Percentiles rank a stretch among this genome's conserved stretches.
Conservation (phyloP, 2,888 invertebrate genomes). For the Callosobruchus maculatus region DNA sequence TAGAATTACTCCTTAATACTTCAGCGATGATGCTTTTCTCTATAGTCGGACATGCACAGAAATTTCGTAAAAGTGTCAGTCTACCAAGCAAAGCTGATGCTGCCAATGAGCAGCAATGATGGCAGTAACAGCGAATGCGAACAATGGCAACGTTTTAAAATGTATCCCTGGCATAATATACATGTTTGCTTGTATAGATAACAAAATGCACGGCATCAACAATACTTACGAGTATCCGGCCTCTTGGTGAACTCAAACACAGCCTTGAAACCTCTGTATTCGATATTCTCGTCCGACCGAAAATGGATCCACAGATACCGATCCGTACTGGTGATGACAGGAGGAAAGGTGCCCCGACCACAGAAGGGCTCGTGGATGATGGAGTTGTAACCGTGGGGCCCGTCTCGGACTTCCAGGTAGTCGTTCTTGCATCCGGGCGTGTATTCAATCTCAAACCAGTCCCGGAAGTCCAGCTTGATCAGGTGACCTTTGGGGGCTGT, state of each 20-base stretch:
- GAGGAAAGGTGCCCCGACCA: constrained; percentile 69
- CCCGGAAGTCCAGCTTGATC: constrained; percentile 75
- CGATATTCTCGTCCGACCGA: constrained; percentile 76
- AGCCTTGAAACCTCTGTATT: constrained; percentile 74
- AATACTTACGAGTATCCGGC: constrained; percentile 55
- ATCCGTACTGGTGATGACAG: constrained; percentile 68
- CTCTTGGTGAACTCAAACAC: constrained; percentile 66
- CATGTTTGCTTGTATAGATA: too few species aligned
- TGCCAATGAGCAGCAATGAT: too few species aligned
- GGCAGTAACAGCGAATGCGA: too few species aligned
- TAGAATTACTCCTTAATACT: too few species aligned
- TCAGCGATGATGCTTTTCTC: too few species aligned
- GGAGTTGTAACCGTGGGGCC: constrained; percentile 71
- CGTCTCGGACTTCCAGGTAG: constrained; percentile 78
- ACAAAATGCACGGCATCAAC: too few species aligned
- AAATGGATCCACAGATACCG: constrained; percentile 77
- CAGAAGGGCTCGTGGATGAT: constrained; percentile 59
- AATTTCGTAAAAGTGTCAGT: too few species aligned
- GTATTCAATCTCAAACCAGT: constrained; percentile 71
- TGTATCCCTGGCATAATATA: too few species aligned
- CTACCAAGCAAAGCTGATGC: too few species aligned
- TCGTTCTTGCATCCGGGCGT: constrained; percentile 71
- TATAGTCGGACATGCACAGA: too few species aligned
- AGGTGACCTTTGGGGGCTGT: constrained; percentile 60
- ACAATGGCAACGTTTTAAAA: too few species aligned